phyloP scores from a whole-genome alignment of 2,888 invertebrate species.

The Vandiemenella viatica region DNA sequence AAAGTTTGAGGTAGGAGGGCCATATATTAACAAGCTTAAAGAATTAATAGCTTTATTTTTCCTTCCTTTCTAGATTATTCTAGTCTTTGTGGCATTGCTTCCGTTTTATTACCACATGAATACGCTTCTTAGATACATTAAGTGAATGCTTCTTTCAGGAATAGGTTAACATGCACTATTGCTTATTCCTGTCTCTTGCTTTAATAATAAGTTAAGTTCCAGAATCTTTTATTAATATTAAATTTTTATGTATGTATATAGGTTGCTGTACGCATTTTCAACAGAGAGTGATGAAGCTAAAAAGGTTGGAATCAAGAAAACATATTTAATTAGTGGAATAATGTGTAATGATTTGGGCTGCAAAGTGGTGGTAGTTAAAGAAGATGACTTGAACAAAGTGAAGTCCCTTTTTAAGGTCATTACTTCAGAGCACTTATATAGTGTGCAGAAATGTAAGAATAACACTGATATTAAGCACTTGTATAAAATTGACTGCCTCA shows the following conservation, averaged over 20 bases:
- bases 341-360: slow-evolving; percentile 22
- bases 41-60: no score
- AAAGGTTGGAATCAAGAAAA: slow-evolving; percentile 22
- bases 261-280: slow-evolving; percentile 25
- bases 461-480: neutral
- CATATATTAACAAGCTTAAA: no score
- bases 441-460: slow-evolving; percentile 25
- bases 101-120: no score
- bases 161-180: no score
- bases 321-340: slow-evolving; percentile 26
- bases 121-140: no score
- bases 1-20: no score
- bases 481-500: neutral
- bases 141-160: no score
- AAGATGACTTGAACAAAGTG: slow-evolving; percentile 22
- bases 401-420: slow-evolving; percentile 25
- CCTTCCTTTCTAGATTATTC: no score
- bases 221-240: neutral
- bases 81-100: no score
- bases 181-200: no score
- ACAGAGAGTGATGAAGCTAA: slow-evolving; percentile 18
- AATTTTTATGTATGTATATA: slow-evolving; percentile 7
- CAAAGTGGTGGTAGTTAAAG: slow-evolving; percentile 27
- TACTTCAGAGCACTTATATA: slow-evolving; percentile 30
- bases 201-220: no score